Percentiles rank a stretch among this genome's conserved stretches.
These are phyloP conservation scores for Papilio polytes DNA, from an alignment of 1,140 invertebrate genomes.

Conservation along the genomic window DNA sequence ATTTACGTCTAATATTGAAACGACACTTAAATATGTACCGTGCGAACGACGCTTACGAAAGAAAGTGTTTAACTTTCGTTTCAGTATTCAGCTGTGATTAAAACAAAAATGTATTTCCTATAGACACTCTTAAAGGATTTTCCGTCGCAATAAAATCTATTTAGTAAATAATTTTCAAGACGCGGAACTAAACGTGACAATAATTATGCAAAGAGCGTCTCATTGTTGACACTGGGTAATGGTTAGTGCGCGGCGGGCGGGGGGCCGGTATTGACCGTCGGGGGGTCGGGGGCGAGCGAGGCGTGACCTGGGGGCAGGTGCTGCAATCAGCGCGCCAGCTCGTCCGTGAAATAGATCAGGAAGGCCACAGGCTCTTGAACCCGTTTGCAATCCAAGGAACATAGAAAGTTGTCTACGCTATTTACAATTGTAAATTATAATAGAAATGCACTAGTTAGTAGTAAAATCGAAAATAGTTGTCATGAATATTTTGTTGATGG, in stretches of 20 bases:
- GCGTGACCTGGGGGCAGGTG: constrained; percentile 26
- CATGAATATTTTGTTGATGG: no score
- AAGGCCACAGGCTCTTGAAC: constrained; percentile 24
- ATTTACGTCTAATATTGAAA: neutral
- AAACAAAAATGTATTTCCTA: neutral
- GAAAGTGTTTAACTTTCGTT: no score
- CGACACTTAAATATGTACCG: no score
- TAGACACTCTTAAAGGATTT: neutral
- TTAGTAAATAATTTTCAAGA: neutral
- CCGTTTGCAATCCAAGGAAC: neutral
- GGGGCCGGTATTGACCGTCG: neutral
- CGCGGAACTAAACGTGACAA: constrained; percentile 5
- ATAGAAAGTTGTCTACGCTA: neutral
- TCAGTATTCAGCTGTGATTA: neutral
- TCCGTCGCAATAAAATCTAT: neutral
- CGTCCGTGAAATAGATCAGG: constrained; percentile 19
- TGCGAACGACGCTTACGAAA: no score
- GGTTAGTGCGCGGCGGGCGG: neutral
- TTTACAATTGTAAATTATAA: neutral
- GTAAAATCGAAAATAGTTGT: no score
- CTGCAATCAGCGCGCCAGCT: constrained; percentile 21
- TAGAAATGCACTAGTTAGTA: no score
- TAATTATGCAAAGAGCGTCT: neutral
- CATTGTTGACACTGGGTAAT: constrained; percentile 7
- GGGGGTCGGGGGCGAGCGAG: neutral